Conservation (phyloP, 2,113 vertebrate species). For the Isichthys henryi region DNA sequence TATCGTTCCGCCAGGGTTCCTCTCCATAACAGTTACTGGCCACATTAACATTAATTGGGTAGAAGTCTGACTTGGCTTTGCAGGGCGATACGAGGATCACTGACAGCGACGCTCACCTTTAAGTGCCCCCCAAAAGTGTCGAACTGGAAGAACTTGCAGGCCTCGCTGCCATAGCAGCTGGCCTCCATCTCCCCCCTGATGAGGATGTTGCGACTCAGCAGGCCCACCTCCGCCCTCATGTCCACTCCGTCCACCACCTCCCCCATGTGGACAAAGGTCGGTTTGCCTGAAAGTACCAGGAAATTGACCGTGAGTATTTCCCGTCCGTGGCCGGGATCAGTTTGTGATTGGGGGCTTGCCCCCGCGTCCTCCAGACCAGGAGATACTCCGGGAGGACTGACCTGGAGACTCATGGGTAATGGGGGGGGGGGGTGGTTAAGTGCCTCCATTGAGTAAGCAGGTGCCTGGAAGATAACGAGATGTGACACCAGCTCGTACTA, state of each 20-base stretch:
- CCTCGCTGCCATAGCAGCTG: constrained; percentile 69
- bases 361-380: not conserved
- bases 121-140: constrained; percentile 94
- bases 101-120: constrained; percentile 64
- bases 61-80: not conserved
- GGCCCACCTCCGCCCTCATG: constrained; percentile 88
- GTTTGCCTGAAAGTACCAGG: constrained; percentile 64
- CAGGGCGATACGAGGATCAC: not conserved
- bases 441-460: not conserved
- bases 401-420: not conserved
- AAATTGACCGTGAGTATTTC: not conserved
- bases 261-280: constrained; percentile 74
- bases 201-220: constrained; percentile 77
- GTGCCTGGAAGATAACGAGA: not conserved
- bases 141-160: constrained; percentile 87
- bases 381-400: not conserved
- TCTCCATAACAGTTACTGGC: not conserved
- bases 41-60: not conserved
- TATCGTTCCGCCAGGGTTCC: not conserved
- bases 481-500: not conserved
- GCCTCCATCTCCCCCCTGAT: constrained; percentile 77
- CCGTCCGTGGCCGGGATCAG: not conserved
- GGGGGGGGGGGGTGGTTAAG: not conserved
- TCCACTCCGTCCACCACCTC: constrained; percentile 81
- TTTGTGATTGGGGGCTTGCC: not conserved